Conservation (phyloP, 2,113 vertebrate genomes). For the Lontra canadensis region DNA sequence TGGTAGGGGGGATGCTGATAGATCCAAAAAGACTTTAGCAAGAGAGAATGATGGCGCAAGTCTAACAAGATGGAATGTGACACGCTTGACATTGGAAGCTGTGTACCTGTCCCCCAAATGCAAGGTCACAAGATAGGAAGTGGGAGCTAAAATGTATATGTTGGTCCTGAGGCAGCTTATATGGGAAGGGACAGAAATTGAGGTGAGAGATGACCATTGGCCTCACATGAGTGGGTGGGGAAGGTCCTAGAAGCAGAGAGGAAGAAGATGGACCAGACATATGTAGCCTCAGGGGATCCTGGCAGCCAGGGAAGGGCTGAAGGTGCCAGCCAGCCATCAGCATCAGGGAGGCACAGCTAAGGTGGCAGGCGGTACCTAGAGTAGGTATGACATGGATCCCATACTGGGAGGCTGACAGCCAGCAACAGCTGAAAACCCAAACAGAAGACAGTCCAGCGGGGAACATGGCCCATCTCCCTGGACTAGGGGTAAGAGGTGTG, state of each 20-base stretch:
- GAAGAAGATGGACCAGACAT: neutral
- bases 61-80: neutral
- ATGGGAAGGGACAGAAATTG: neutral
- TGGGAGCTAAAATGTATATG: neutral
- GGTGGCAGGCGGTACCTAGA: too few relatives aligned
- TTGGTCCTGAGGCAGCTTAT: neutral
- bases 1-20: neutral
- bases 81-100: neutral
- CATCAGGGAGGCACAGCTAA: neutral
- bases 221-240: neutral
- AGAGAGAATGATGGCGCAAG: neutral
- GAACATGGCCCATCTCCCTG: neutral
- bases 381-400: neutral
- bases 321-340: neutral
- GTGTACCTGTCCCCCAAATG: neutral
- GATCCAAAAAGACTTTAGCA: neutral
- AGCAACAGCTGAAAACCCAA: neutral
- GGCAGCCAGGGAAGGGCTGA: neutral
- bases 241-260: neutral
- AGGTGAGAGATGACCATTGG: neutral
- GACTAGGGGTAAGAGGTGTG: neutral
- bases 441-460: neutral
- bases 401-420: neutral
- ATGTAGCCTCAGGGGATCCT: neutral
- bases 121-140: neutral